Base-by-base conservation (phyloP, 2,797 vertebrate species). In the Alectoris magna region DNA sequence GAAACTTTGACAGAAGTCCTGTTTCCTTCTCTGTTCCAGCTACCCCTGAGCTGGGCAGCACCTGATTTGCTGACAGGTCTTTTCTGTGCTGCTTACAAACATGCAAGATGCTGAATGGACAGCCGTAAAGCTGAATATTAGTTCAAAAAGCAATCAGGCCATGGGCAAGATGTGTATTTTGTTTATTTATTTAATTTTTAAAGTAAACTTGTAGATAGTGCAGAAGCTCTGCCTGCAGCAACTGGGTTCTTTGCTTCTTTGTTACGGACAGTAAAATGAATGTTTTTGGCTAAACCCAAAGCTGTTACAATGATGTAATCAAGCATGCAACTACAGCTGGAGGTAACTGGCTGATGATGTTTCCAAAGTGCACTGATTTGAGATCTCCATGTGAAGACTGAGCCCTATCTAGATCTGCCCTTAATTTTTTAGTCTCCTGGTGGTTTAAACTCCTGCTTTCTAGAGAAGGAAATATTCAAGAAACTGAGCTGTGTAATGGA, bases 241-340 rank as follows among this genome's bases (percentile, higher is more conserved):
- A 9, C 19, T 44, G 31, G 16, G 41, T 22, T 43, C 26, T 41
- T 63, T 43, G 39, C 43, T 63, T 27, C 36, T 41, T 62, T 49
- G 10, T 34, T 60, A 24, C 24, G 46, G 36, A 36, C 11, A 51
- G 9, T 24, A 49, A 53, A 79, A 17, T 23, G 41, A n/a, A 44
- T 51, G 29, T 13, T 46, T 38, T 48, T 63, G n/a, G 19, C 8
- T 46, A 3, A 41, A 49, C 5, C 11, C 34, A 48, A 36, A 48
- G 16, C 17, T 69, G 16, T 24, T 31, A 3, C 10, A 43, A 14
- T 56, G 46, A 31, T 58, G 1, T 16, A 76, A 14, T 21, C 58
- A 26, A 41, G 10, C 14, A 18, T 0, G 2, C 10, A 29, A 7
- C 3, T 7, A 5, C 36, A 18, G 26, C 24, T 39, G 36, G 31